A percentile compares a stretch with the other conserved stretches of the same genome.
phyloP scores from a whole-genome alignment of 1,140 invertebrate species.

The Lerema accius region DNA sequence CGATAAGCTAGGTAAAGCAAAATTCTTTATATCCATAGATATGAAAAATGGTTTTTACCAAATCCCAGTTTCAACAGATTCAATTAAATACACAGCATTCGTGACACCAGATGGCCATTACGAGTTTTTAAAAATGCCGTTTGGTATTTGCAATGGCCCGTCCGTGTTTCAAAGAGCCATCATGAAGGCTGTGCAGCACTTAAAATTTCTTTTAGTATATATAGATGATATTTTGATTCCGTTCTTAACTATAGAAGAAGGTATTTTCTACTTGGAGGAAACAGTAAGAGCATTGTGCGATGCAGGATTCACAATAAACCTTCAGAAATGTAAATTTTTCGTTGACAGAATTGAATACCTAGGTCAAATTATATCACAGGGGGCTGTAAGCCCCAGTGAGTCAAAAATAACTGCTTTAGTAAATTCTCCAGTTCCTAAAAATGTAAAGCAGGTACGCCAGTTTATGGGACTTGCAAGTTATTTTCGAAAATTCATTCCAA shows the following conservation, averaged over 20 bases:
- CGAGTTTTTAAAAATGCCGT: conserved; percentile 39
- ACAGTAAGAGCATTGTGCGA: conserved; percentile 6
- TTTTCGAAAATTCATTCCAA: conserved; percentile 48
- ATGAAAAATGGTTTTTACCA: conserved; percentile 40
- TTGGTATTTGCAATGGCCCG: conserved; percentile 27
- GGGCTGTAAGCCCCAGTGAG: conserved; percentile 39
- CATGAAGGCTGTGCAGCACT: conserved; percentile 8
- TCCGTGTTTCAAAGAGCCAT: conserved; percentile 36
- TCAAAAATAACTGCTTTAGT: conserved; percentile 36
- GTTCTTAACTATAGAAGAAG: no score
- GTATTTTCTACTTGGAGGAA: conserved; percentile 2
- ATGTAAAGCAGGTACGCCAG: conserved; percentile 46
- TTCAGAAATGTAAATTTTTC: conserved; percentile 34
- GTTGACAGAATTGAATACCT: conserved; percentile 49
- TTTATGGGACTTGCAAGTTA: conserved; percentile 43
- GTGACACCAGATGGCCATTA: conserved; percentile 26
- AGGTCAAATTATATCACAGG: conserved; percentile 35
- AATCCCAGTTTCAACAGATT: conserved; percentile 24
- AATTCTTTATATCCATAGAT: conserved; percentile 38
- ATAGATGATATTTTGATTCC: conserved; percentile 15
- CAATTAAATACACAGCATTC: conserved; percentile 32
- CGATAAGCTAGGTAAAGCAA: conserved; percentile 43
- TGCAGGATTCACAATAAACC: conserved; percentile 29
- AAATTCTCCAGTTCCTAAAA: conserved; percentile 45
- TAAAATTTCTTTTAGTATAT: conserved; percentile 5